These are phyloP conservation scores for Python bivittatus DNA, from an alignment of 2,113 vertebrate genomes.

Conservation along the genomic window DNA sequence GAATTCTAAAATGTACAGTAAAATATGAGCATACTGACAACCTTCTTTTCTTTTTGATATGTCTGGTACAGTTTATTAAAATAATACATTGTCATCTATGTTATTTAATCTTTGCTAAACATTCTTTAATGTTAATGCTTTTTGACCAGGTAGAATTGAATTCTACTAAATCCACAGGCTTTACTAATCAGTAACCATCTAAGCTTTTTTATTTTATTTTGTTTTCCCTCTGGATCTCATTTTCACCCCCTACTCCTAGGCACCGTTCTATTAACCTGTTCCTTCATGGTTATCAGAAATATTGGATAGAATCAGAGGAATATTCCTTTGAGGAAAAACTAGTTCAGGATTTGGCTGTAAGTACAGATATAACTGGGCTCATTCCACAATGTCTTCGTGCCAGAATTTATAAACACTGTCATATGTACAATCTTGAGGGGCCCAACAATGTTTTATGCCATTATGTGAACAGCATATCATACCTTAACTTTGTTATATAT, in stretches of 20 bases:
- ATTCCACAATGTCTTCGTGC: conserved; percentile 43
- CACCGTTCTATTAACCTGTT: conserved; percentile 99
- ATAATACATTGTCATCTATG: neutral
- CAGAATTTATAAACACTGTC: conserved; percentile 35
- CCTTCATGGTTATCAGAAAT: conserved; percentile 99
- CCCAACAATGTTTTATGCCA: conserved; percentile 27
- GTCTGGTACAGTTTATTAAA: neutral
- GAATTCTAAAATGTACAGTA: neutral
- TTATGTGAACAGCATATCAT: neutral
- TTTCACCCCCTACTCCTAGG: conserved; percentile 85
- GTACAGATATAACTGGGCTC: conserved; percentile 76
- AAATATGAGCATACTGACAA: neutral
- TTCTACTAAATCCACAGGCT: conserved; percentile 80
- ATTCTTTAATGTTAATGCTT: conserved; percentile 16
- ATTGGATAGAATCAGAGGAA: conserved; percentile 99
- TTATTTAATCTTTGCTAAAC: neutral
- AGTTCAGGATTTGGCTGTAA: conserved; percentile 99
- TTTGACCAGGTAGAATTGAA: conserved; percentile 87
- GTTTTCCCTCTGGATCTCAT: conserved; percentile 83
- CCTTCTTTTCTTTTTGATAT: neutral
- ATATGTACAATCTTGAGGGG: neutral
- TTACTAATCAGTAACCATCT: conserved; percentile 87
- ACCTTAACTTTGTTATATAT: conserved; percentile 20
- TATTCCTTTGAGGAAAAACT: conserved; percentile 99
- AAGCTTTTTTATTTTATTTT: conserved; percentile 71